These are phyloP conservation scores for Hormaphis cornu DNA, from an alignment of 1,140 invertebrate genomes.

Conservation along the genomic window DNA sequence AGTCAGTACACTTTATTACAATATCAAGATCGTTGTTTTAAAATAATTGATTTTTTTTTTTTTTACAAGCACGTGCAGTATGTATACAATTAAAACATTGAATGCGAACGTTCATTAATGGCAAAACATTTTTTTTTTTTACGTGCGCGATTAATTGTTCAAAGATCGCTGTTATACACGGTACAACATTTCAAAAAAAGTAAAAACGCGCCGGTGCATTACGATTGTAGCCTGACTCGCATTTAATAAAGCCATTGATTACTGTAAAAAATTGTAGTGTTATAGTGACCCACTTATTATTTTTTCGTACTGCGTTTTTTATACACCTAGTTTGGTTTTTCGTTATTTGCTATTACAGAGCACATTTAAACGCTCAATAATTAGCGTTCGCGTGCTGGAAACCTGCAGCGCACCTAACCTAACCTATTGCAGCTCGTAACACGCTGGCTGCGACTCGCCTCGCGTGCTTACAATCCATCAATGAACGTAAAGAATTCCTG, in stretches of 20 bases:
- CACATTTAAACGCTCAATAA: constrained; percentile 29
- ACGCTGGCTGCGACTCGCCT: too few relatives aligned
- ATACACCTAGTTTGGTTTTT: neutral
- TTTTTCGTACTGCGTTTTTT: neutral
- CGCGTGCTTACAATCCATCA: constrained; percentile 1
- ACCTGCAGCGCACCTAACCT: too few relatives aligned
- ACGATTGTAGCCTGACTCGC: neutral
- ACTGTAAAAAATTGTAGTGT: neutral
- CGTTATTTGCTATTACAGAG: constrained; percentile 8
- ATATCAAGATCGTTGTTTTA: too few relatives aligned
- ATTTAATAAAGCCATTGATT: constrained; percentile 29
- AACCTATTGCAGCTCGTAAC: too few relatives aligned
- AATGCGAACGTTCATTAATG: neutral
- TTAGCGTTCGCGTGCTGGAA: constrained; percentile 17
- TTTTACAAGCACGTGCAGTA: neutral
- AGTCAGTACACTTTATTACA: too few relatives aligned
- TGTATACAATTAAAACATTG: neutral
- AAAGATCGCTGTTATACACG: neutral
- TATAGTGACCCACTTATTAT: constrained; percentile 21
- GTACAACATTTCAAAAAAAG: neutral
- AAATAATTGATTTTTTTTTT: too few relatives aligned
- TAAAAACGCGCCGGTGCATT: neutral
- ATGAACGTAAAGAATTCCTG: neutral
- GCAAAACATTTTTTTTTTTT: constrained; percentile 4
- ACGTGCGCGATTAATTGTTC: constrained; percentile 10